These are phyloP conservation scores for Bembecia ichneumoniformis DNA, from an alignment of 2,888 invertebrate genomes.

Conservation along the genomic window DNA sequence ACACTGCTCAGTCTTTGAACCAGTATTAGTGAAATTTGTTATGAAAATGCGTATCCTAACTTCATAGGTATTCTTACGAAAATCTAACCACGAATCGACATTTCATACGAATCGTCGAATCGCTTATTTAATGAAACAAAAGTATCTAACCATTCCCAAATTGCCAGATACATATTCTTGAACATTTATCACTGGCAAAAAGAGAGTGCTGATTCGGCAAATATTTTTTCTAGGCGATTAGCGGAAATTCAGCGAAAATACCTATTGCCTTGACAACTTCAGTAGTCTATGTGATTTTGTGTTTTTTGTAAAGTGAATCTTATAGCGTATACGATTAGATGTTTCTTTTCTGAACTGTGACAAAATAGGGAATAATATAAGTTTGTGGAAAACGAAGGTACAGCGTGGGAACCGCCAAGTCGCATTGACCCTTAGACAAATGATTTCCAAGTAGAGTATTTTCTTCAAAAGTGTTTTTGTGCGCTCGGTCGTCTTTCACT, in stretches of 20 bases:
- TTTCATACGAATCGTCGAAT: too few relatives aligned
- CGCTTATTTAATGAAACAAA: conserved; percentile 54
- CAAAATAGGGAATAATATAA: conserved; percentile 2
- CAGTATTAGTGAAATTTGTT: too few relatives aligned
- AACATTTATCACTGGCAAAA: conserved; percentile 61
- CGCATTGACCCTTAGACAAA: conserved; percentile 66
- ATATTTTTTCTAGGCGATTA: conserved; percentile 70
- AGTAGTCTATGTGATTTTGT: neutral
- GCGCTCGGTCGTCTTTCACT: conserved; percentile 13
- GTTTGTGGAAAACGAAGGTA: conserved; percentile 29
- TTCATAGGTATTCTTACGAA: too few relatives aligned
- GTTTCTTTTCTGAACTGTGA: neutral
- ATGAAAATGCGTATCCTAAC: too few relatives aligned
- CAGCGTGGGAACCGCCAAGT: conserved; percentile 60
- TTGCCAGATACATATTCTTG: conserved; percentile 54
- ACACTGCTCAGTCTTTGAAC: too few relatives aligned
- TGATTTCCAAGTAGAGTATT: conserved; percentile 52
- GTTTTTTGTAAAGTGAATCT: neutral
- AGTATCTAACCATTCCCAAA: conserved; percentile 40
- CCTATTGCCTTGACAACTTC: conserved; percentile 32
- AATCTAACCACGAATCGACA: too few relatives aligned
- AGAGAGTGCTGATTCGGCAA: conserved; percentile 56
- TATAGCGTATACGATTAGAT: neutral
- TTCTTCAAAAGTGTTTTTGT: conserved; percentile 47
- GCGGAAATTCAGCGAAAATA: conserved; percentile 59